Percentiles rank a stretch among this genome's conserved stretches.
phyloP scores from a whole-genome alignment of 1,140 invertebrate species.

The Brachionus rotundiformis region DNA sequence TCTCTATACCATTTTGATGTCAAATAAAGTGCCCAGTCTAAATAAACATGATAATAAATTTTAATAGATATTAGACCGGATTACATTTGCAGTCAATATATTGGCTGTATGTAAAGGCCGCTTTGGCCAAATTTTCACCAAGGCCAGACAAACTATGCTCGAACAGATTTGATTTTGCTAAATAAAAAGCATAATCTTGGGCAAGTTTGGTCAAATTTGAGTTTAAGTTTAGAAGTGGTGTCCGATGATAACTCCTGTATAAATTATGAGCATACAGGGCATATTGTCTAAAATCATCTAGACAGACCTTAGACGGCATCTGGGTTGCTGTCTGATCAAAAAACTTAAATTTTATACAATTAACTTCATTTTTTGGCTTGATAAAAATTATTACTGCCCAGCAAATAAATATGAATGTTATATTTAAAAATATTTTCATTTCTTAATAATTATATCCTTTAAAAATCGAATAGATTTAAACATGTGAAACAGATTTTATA shows the following conservation, averaged over 20 bases:
- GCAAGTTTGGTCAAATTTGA: background rate
- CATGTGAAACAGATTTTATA: background rate
- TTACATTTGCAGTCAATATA: background rate
- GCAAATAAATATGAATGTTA: background rate
- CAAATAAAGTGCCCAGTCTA: conserved; percentile 6
- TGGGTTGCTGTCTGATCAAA: background rate
- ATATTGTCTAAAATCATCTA: background rate
- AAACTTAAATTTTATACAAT: background rate
- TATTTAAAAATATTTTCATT: background rate
- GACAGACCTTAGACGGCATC: background rate
- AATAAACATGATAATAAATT: no score
- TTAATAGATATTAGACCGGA: no score
- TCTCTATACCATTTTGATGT: conserved; percentile 5
- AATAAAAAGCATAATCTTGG: background rate
- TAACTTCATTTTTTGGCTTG: background rate
- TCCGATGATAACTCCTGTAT: background rate
- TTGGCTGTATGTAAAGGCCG: background rate
- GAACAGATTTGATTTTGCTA: background rate
- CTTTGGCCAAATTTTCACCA: conserved; percentile 31
- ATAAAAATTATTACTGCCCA: background rate
- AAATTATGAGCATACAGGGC: background rate
- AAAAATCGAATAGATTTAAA: background rate
- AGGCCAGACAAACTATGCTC: background rate
- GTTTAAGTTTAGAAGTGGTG: background rate
- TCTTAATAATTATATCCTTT: background rate